A percentile compares a stretch with the other conserved stretches of the same genome.
Conservation (phyloP, 2,797 vertebrate species). For the Vireo griseus region DNA sequence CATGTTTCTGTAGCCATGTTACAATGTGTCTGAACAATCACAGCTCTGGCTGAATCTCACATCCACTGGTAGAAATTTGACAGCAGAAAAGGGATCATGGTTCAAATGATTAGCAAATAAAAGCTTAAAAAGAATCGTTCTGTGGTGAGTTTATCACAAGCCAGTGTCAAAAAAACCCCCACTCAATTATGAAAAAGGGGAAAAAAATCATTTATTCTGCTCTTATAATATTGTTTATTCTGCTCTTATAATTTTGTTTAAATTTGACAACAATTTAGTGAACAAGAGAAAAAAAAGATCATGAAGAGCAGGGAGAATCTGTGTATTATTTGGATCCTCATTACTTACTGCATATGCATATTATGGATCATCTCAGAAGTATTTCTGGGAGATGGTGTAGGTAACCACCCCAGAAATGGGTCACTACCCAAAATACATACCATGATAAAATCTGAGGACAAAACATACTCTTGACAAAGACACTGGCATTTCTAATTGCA, state of each 20-base stretch:
- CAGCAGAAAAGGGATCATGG: background rate
- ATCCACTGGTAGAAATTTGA: background rate
- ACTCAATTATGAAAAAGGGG: background rate
- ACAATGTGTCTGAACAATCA: background rate
- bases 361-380: background rate
- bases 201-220: background rate
- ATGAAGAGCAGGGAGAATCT: background rate
- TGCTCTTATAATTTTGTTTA: background rate
- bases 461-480: background rate
- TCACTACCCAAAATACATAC: background rate
- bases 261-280: background rate
- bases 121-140: background rate
- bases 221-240: background rate
- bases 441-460: background rate
- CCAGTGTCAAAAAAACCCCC: background rate
- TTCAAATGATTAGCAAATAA: background rate
- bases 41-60: background rate
- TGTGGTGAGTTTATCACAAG: background rate
- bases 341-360: background rate
- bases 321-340: background rate
- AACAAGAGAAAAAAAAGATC: background rate
- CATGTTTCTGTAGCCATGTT: background rate
- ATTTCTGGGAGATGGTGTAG: background rate
- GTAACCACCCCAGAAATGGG: background rate
- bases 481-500: background rate